phyloP scores from a whole-genome alignment of 2,888 invertebrate species.

The Nebria brevicollis region DNA sequence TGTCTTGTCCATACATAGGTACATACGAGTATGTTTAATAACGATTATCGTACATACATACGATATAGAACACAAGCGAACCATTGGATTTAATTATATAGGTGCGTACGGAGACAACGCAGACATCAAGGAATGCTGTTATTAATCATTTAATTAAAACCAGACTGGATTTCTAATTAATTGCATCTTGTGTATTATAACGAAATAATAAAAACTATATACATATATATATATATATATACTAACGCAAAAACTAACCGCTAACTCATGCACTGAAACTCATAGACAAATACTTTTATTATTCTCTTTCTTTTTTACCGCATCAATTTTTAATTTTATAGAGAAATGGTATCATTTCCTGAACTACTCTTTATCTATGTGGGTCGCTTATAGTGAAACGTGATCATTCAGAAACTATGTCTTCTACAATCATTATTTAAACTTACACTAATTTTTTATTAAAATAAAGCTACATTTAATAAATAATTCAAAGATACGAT shows the following conservation, averaged over 20 bases:
- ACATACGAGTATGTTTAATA: neutral
- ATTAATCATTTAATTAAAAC: constrained; percentile 49
- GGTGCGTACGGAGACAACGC: constrained; percentile 41
- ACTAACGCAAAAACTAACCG: neutral
- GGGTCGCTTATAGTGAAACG: neutral
- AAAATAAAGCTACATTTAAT: neutral
- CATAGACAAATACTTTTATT: constrained; percentile 34
- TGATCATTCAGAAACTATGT: neutral
- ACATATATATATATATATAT: neutral
- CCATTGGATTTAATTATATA: constrained; percentile 39
- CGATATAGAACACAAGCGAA: neutral
- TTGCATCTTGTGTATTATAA: constrained; percentile 46
- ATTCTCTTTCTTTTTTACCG: neutral
- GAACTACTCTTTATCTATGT: neutral
- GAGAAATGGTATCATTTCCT: neutral
- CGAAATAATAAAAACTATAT: constrained; percentile 36
- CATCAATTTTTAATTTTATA: neutral
- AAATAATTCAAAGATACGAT: neutral
- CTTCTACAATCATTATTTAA: neutral
- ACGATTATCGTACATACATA: neutral
- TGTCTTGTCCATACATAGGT: neutral
- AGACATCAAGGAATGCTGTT: constrained; percentile 48
- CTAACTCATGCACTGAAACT: neutral
- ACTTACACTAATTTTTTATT: neutral
- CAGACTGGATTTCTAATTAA: constrained; percentile 48